Base-by-base conservation (phyloP, 2,113 vertebrate species). In the Thunnus maccoyii region DNA sequence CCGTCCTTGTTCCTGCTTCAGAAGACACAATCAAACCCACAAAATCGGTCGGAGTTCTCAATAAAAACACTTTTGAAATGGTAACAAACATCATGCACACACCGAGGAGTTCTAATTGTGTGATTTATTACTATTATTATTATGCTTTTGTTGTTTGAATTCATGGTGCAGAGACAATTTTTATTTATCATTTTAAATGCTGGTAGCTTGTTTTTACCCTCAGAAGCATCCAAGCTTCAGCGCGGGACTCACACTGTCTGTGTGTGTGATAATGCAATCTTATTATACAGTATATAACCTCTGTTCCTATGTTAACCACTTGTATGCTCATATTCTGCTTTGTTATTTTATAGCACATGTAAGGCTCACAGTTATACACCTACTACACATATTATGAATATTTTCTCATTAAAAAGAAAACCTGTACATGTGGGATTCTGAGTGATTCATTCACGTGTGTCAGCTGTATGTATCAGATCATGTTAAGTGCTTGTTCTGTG, bases 381-480 rank as follows among this genome's bases (percentile, higher is more conserved):
- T 95, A 96, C 78, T 86, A 85, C 80, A 88, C 76, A 92, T 87
- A 89, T 89, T 97, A 97, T 96, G 95, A 93, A 96, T 98, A 98
- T 99, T 99, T 98, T 99, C 97, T 98, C 97, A 98, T 97, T 97
- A 98, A 98, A 97, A 96, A 93, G 85, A 95, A 95, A 94, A 95
- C 82, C 5, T 85, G 72, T 66, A 78, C 54, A 18, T 16, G 46
- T 56, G 64, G 46, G 32, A 16, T 52, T 55, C 2, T 46, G 90
- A 75, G 83, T 90, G 77, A 0, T 79, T 90, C 4, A 54, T 87
- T 64, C 36, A 2, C 58, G 16, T 55, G 12, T 69, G 47, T 51
- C 4, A 64, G 22, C 22, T 22, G 22, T 22, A 22, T 41, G 2
- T 41, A 41, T 41, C 9, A 41, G 1, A 41, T 41, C 36, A 41